Base-by-base conservation (phyloP, 2,888 invertebrate genomes). In the Stenoptilia bipunctidactyla region DNA sequence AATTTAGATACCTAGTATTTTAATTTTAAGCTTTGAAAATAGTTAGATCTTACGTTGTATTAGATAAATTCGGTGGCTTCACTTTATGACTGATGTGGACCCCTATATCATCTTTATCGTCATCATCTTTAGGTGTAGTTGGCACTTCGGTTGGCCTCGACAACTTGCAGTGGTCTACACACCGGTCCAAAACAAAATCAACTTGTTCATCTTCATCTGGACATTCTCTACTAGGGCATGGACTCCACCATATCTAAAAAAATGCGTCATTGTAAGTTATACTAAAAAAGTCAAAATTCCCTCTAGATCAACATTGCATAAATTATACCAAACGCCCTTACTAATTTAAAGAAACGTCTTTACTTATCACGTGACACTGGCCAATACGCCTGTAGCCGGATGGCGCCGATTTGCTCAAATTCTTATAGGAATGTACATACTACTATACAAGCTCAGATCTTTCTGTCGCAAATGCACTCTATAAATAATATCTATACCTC, bases 171-270 rank as follows among this genome's bases (percentile, higher is more conserved):
- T 92, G 90, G 66, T 92, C 91, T 8, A 89, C 85, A 56, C 92
- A 92, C 51, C 88, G 86, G 53, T 90, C 89, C 25, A 92, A 76
- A 12, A 91, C 89, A 56, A 92, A 86, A 59, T 91, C 90, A 15
- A 92, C 75, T 55, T 89, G 89, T 51, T 90, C 90, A 47, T 89
- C 88, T 47, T 89, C 89, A 52, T 89, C 90, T 0, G 92, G 92
- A 61, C 92, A 92, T 68, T 92, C 91, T 45, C 92, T 83, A 53
- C 91, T 92, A 0, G 91, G 90, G 56, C 92, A 92, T 0, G 92
- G 92, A 57, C 91, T 91, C 92, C 92, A 92, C 92, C 92, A 92
- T 27, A 92, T 90, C 89, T 90, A 58, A 9, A 53, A 20, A 53
- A 50, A 9, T 8, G 30, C 12, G 10, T 2, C 2, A 4, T 30